Conservation (phyloP, 2,888 invertebrate genomes). For the Melinopterus prodromus region DNA sequence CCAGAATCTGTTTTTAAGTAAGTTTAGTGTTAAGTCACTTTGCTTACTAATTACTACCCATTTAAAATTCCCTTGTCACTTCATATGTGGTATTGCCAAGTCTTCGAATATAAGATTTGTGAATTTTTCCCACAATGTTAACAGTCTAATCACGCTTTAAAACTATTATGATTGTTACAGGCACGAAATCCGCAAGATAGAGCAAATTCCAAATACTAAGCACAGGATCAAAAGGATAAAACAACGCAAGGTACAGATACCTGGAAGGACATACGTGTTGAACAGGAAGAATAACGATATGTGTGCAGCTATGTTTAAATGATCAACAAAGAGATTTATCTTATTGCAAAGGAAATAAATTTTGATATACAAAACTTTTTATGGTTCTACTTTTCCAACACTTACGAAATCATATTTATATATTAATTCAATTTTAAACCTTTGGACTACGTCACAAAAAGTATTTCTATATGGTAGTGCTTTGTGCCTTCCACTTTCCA, state of each 20-base stretch:
- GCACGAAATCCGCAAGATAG: conserved; percentile 70
- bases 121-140: too few relatives aligned
- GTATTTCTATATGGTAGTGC: neutral
- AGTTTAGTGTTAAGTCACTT: conserved; percentile 41
- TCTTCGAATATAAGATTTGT: too few relatives aligned
- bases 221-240: conserved; percentile 67
- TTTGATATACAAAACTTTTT: conserved; percentile 9
- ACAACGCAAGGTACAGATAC: conserved; percentile 64
- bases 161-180: conserved; percentile 53
- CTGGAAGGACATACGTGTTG: conserved; percentile 77
- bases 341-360: conserved; percentile 17
- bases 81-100: too few relatives aligned
- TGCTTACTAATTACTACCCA: neutral
- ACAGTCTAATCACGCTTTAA: neutral
- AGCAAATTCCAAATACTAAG: conserved; percentile 71
- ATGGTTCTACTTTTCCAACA: neutral
- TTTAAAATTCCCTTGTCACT: too few relatives aligned
- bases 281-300: conserved; percentile 83
- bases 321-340: neutral
- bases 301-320: conserved; percentile 64
- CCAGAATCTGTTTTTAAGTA: conserved; percentile 72
- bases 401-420: too few relatives aligned
- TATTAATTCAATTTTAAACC: too few relatives aligned
- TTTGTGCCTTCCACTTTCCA: neutral
- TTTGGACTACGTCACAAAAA: too few relatives aligned